Base-by-base conservation (phyloP, 1,140 invertebrate species). In the Chrysomallon squamiferum region DNA sequence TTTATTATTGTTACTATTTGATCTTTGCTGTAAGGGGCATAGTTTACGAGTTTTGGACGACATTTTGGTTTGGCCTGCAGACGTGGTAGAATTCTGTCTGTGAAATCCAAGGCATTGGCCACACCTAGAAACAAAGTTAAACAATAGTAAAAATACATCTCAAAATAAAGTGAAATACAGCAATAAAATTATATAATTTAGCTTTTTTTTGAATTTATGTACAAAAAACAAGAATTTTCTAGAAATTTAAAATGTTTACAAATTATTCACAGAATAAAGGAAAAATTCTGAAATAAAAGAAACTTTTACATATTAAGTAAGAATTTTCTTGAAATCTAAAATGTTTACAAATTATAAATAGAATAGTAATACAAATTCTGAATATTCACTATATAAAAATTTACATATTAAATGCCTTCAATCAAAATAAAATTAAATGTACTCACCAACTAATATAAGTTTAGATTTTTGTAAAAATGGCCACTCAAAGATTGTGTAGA, bases 401-500 rank as follows among this genome's bases (percentile, higher is more conserved):
- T n/a, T n/a, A n/a, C n/a, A n/a, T n/a, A n/a, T n/a, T n/a, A n/a
- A 18, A n/a, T 45, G 22, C 25, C 2, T 43, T 59, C 2, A 15
- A 27, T 13, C 27, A 61, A 32, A 57, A 57, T n/a, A 29, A 54
- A 54, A 22, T 18, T 38, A 3, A n/a, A 18, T 9, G n/a, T 38
- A 64, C 77, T 73, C 67, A 86, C 96, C 96, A 52, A 99, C 88
- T 2, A 99, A 86, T 65, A 97, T 89, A 0, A 98, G 78, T 56
- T 90, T 90, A 0, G 91, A 92, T 35, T 89, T 85, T 0, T 84
- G 72, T 47, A 91, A 81, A 0, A 91, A 88, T 0, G 96, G 93
- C 95, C 95, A 97, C 79, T 96, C 94, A 85, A 98, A 98, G 68
- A 98, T 90, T 0, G 91, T 92, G 83, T 98, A 98, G 15, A 99